Evolutionary conservation across 2,797 vertebrate genomes (phyloP), one percentile per base, ranked within the genome.

Genomic region (Astyanax mexicanus): DNA sequence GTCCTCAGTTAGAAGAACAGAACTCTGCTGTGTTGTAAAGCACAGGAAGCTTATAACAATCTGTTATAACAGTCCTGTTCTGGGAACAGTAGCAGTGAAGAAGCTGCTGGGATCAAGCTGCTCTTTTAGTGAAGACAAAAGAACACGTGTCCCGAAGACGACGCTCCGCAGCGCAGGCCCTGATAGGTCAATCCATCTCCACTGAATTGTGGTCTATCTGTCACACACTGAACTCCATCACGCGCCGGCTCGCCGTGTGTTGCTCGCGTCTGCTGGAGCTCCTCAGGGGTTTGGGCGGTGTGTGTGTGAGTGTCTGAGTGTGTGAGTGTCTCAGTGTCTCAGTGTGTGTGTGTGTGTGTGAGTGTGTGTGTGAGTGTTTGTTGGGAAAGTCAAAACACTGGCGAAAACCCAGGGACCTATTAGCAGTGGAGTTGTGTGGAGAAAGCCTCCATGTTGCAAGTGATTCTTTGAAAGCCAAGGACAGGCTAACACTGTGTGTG

Each of bases 381-480:
- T 55, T 21, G 51, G 12, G 32, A 38, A 44, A 67, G 38, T 47
- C 61, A 73, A 72, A 68, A 55, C 15, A 72, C 60, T 78, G 27
- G 38, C 38, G 47, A 77, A 74, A 47, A 66, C 60, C 67, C 71
- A 65, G 75, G 69, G 66, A 71, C 44, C 68, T 77, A 60, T 77
- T 68, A 74, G 60, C 42, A 72, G 21, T 49, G 54, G 70, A 10
- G 47, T 68, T 52, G 57, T 75, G 68, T 72, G 60, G 42, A 51
- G 12, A 57, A 37, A 42, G n/a, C 7, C 25, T 73, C 57, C 71
- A 21, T 67, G 49, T 35, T 27, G 57, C 27, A 54, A 66, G 62
- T 44, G 69, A 72, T 73, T 79, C 66, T 21, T 37, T 65, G 57
- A 45, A 19, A 55, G 58, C 67, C 29, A 49, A 71, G 44, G 57